Percentiles rank a stretch among this genome's conserved stretches.
Conservation (phyloP, 1,140 invertebrate species). For the Microplitis mediator region DNA sequence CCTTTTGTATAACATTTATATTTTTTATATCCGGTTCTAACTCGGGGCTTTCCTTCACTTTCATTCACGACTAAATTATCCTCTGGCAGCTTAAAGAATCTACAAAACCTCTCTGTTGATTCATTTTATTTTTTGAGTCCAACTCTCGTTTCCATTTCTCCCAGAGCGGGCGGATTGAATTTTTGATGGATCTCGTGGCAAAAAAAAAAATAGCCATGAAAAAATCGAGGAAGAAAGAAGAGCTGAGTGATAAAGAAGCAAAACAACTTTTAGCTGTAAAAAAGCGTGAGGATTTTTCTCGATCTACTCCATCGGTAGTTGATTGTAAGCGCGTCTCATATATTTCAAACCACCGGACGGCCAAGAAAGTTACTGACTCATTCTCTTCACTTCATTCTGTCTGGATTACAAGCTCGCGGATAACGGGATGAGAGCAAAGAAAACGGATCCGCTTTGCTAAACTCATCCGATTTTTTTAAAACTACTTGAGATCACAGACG, state of each 20-base stretch:
- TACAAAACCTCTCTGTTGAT: slow-evolving; percentile 21
- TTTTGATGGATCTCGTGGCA: slow-evolving; percentile 35
- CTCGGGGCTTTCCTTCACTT: neutral
- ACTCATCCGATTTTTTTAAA: neutral
- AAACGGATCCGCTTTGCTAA: slow-evolving; percentile 1
- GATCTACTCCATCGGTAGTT: neutral
- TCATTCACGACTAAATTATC: neutral
- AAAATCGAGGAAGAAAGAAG: neutral
- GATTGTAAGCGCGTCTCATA: slow-evolving; percentile 16
- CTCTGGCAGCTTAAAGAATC: slow-evolving; percentile 11
- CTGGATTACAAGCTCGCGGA: slow-evolving; percentile 11
- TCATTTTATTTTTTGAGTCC: neutral
- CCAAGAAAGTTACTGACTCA: slow-evolving; percentile 11
- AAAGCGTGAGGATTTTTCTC: neutral
- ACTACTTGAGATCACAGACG: neutral
- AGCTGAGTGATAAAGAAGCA: neutral
- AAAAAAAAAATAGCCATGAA: neutral
- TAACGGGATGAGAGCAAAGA: neutral
- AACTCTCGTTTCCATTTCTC: neutral
- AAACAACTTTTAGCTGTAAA: neutral
- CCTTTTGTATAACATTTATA: no score
- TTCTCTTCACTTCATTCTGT: slow-evolving; percentile 6
- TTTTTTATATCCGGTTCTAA: neutral
- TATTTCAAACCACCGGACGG: neutral
- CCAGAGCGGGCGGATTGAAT: slow-evolving; percentile 42